Percentiles rank a stretch among this genome's conserved stretches.
Conservation (phyloP, 2,797 vertebrate species). For the Linurgus olivaceus region DNA sequence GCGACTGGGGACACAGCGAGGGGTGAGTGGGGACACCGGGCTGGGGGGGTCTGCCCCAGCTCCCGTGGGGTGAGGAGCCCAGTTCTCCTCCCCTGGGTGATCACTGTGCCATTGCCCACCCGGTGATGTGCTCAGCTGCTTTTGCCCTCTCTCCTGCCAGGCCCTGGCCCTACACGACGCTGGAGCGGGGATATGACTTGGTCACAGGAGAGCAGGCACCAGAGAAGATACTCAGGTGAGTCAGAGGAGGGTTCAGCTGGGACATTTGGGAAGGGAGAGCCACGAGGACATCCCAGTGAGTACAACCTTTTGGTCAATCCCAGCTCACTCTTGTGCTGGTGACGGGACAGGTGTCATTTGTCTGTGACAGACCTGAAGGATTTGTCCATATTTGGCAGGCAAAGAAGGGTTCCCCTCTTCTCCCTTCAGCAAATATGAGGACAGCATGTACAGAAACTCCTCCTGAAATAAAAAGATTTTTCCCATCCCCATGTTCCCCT, state of each 20-base stretch:
- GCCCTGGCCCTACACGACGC: constrained; percentile 95
- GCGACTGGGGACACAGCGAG: constrained; percentile 96
- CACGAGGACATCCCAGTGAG: background rate
- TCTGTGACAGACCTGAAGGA: background rate
- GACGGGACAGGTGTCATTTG: rapidly evolving
- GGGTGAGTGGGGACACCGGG: constrained; percentile 86
- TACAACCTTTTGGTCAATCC: background rate
- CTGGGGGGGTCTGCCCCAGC: background rate
- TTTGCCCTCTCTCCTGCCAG: constrained; percentile 64
- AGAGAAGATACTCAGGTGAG: constrained; percentile 97
- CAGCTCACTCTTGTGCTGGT: background rate
- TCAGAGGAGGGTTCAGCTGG: background rate
- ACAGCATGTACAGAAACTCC: background rate
- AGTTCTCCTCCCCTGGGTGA: rapidly evolving
- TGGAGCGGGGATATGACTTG: constrained; percentile 95
- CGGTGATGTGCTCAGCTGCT: background rate
- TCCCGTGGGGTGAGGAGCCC: rapidly evolving
- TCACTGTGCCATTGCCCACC: rapidly evolving
- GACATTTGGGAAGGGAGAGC: background rate
- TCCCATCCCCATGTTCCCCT: background rate
- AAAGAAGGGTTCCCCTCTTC: background rate
- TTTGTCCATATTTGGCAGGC: background rate
- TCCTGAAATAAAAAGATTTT: background rate
- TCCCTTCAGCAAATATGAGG: background rate
- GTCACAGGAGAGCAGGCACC: constrained; percentile 96